These are phyloP conservation scores for Rhogogaster chlorosoma DNA, from an alignment of 2,888 invertebrate genomes.

Conservation along the genomic window DNA sequence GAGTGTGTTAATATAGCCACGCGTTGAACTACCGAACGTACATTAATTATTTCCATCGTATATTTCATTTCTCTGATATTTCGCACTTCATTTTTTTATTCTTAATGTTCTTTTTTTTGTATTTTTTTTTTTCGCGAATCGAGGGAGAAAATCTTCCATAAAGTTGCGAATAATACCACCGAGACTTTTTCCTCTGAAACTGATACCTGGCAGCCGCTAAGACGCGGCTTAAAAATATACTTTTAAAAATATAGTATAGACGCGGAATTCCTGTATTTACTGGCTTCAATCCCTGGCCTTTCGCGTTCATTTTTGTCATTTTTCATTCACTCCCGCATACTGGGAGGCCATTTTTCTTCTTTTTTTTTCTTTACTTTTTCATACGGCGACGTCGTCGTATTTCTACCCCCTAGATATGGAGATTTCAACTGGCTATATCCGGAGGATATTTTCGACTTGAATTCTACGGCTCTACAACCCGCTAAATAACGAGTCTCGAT, in stretches of 20 bases:
- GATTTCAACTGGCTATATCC: neutral
- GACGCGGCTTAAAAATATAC: constrained; percentile 38
- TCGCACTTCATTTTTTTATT: no score
- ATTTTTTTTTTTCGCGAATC: no score
- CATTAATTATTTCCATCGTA: no score
- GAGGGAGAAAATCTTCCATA: neutral
- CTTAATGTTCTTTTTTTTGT: no score
- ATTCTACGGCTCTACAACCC: neutral
- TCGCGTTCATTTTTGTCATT: constrained; percentile 22
- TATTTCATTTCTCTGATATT: no score
- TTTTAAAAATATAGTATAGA: constrained; percentile 45
- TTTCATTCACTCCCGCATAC: constrained; percentile 14
- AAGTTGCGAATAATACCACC: neutral
- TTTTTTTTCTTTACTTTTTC: no score
- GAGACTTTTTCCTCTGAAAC: constrained; percentile 2
- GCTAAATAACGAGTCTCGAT: neutral
- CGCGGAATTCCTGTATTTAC: constrained; percentile 29
- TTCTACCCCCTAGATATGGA: neutral
- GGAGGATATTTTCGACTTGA: neutral
- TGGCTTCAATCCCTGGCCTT: constrained; percentile 36
- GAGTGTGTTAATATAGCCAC: neutral
- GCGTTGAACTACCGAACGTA: no score
- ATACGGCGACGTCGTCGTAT: neutral
- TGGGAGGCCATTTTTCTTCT: no score
- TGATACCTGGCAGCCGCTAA: constrained; percentile 28